phyloP scores from a whole-genome alignment of 2,113 vertebrate species.

The Murina feae region DNA sequence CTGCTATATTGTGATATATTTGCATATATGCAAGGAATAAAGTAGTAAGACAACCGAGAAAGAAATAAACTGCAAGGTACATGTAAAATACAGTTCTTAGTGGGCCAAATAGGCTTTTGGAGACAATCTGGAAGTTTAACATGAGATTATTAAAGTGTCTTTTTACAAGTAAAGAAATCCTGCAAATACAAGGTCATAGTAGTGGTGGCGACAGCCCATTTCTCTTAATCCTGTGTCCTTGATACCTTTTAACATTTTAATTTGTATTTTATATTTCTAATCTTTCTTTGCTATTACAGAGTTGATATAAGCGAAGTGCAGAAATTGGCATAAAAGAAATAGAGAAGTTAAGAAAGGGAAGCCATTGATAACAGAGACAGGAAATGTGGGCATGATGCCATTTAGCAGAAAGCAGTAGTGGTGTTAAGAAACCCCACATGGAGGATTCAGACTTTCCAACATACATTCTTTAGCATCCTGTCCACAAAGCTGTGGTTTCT shows the following conservation, averaged over 20 bases:
- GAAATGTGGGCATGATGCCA: background rate
- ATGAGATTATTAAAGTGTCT: background rate
- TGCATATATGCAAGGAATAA: background rate
- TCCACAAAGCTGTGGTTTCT: background rate
- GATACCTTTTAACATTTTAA: background rate
- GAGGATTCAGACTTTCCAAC: background rate
- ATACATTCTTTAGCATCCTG: background rate
- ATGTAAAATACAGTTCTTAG: background rate
- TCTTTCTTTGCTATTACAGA: background rate
- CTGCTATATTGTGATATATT: background rate
- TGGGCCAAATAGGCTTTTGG: background rate
- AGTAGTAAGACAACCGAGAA: background rate
- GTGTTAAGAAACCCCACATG: background rate
- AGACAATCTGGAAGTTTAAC: background rate
- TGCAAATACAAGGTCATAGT: background rate
- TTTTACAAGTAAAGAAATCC: background rate
- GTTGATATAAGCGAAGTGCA: background rate
- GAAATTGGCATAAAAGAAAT: background rate
- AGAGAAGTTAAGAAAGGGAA: background rate
- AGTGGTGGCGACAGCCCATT: background rate
- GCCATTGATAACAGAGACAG: background rate
- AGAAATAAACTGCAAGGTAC: slow-evolving; percentile 10
- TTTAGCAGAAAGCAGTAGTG: background rate
- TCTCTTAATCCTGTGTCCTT: background rate
- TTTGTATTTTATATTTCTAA: background rate